A percentile compares a stretch with the other conserved stretches of the same genome.
These are phyloP conservation scores for Rhynchophorus ferrugineus DNA, from an alignment of 1,140 invertebrate genomes.

Conservation along the genomic window DNA sequence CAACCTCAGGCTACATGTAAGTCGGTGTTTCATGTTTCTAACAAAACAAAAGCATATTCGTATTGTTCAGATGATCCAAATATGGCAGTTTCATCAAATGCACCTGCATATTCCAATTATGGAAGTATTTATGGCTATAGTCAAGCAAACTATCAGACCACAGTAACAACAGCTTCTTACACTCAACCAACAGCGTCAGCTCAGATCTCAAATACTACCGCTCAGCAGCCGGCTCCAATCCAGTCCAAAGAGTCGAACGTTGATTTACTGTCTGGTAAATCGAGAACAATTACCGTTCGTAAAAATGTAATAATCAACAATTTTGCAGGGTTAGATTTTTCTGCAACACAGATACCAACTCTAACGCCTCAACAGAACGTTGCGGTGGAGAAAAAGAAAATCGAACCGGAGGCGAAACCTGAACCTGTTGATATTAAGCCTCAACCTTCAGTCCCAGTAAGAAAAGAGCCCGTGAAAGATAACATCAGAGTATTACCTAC, in stretches of 20 bases:
- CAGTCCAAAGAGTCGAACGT: constrained; percentile 48
- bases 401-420: constrained; percentile 1
- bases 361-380: constrained; percentile 47
- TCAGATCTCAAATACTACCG: constrained; percentile 9
- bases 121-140: constrained; percentile 15
- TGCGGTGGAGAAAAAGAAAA: constrained; percentile 3
- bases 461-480: constrained; percentile 14
- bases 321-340: constrained; percentile 54
- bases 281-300: background rate
- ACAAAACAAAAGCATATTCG: background rate
- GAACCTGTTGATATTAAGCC: constrained; percentile 7
- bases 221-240: background rate
- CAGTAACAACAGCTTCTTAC: constrained; percentile 6
- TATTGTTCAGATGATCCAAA: background rate
- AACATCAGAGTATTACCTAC: constrained; percentile 29
- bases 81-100: background rate
- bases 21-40: background rate
- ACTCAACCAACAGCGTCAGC: constrained; percentile 2
- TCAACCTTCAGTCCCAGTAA: background rate
- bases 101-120: background rate
- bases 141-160: constrained; percentile 4
- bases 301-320: background rate
- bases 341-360: constrained; percentile 59
- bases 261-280: constrained; percentile 60
- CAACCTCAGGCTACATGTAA: constrained; percentile 1